Conservation (phyloP, 2,888 invertebrate genomes). For the Oithona nana region DNA sequence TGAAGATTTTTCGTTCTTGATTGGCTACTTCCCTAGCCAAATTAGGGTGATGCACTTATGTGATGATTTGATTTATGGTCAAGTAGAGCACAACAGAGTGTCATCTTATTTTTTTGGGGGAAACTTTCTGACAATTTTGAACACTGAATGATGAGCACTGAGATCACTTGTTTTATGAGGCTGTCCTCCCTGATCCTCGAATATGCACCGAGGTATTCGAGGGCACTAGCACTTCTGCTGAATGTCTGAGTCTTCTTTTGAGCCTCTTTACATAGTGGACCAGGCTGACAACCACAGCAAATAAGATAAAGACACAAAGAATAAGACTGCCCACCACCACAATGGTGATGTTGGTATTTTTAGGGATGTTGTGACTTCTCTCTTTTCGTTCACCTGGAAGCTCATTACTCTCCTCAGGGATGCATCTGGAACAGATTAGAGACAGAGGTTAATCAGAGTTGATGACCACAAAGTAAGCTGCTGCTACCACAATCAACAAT, state of each 20-base stretch:
- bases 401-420: conserved; percentile 13
- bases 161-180: too few species aligned
- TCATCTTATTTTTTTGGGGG: too few species aligned
- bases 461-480: neutral
- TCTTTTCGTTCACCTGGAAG: neutral
- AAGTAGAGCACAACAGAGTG: too few species aligned
- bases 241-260: neutral
- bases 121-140: too few species aligned
- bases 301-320: neutral
- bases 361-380: neutral
- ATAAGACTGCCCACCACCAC: conserved; percentile 8
- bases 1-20: too few species aligned
- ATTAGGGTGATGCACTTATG: too few species aligned
- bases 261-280: neutral
- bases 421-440: conserved; percentile 9
- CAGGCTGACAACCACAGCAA: neutral
- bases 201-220: neutral
- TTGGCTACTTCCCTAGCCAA: too few species aligned
- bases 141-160: too few species aligned
- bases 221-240: neutral
- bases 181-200: too few species aligned
- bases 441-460: too few species aligned
- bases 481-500: neutral
- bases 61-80: too few species aligned
- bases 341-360: neutral